Percentiles rank a stretch among this genome's conserved stretches.
These are phyloP conservation scores for Simalia tracyae DNA, from an alignment of 2,797 vertebrate genomes.

Conservation along the genomic window DNA sequence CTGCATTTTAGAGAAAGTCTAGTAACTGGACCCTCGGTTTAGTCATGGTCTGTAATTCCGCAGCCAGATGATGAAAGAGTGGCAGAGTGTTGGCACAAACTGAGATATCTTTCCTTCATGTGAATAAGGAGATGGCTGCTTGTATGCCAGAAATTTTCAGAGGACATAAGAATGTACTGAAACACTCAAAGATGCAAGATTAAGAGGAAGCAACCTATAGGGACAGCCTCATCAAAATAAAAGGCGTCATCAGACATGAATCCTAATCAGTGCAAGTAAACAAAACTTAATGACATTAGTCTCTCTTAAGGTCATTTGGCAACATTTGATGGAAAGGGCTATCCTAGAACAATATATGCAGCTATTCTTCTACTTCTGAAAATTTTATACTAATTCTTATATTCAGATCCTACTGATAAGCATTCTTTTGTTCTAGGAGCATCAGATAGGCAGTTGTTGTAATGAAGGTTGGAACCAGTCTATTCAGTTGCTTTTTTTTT, in stretches of 20 bases:
- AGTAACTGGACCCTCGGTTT: background rate
- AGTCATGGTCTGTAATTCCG: background rate
- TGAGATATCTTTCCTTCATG: background rate
- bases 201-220: background rate
- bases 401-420: background rate
- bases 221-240: background rate
- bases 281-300: background rate
- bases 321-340: too few species aligned
- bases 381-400: background rate
- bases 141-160: background rate
- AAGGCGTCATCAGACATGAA: too few species aligned
- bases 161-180: background rate
- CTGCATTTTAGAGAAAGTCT: background rate
- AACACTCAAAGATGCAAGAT: background rate
- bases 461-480: background rate
- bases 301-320: background rate
- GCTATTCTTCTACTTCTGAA: background rate
- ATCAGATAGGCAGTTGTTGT: background rate
- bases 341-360: background rate
- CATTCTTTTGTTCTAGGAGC: background rate
- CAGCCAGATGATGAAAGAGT: background rate
- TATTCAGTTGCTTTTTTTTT: background rate
- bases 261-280: background rate
- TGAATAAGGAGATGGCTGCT: background rate
- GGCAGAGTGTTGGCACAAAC: background rate